phyloP scores from a whole-genome alignment of 2,797 vertebrate genomes.

The Rhadinocentrus ornatus region DNA sequence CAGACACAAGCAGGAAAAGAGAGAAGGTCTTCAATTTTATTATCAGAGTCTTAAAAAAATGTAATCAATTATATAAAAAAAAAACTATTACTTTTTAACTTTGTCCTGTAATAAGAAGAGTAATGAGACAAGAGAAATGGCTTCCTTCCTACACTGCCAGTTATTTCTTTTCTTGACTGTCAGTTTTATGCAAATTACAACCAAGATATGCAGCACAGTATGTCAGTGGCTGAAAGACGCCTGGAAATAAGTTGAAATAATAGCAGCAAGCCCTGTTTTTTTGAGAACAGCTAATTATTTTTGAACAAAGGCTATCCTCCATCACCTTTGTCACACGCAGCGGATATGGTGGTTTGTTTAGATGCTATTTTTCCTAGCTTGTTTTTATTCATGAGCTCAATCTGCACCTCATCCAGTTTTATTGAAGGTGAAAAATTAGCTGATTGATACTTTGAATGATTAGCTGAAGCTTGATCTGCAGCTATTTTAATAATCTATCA shows the following conservation, averaged over 20 bases:
- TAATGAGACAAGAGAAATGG: conserved; percentile 39
- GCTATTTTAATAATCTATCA: not conserved
- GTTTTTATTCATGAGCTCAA: not conserved
- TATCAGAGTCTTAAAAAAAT: conserved; percentile 10
- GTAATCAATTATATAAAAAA: conserved; percentile 6
- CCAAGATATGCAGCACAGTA: conserved; percentile 27
- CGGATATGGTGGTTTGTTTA: conserved; percentile 8
- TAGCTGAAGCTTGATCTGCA: not conserved
- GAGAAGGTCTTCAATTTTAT: conserved; percentile 21
- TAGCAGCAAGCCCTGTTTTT: conserved; percentile 16
- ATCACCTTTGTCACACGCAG: conserved; percentile 28
- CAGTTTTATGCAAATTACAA: conserved; percentile 48
- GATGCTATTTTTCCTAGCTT: not conserved
- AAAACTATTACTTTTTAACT: conserved; percentile 16
- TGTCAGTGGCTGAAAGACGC: conserved; percentile 12
- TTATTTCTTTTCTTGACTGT: conserved; percentile 23
- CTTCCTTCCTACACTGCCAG: conserved; percentile 14
- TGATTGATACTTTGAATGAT: too few relatives aligned
- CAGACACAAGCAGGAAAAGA: conserved; percentile 15
- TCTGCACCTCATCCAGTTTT: not conserved
- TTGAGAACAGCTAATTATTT: conserved; percentile 13
- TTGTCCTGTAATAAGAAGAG: conserved; percentile 6
- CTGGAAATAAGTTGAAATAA: conserved; percentile 46
- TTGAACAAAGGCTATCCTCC: conserved; percentile 7
- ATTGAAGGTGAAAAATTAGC: not conserved